These are phyloP conservation scores for Heptascelio sp. DNA, from an alignment of 2,888 invertebrate species.

Conservation along the genomic window DNA sequence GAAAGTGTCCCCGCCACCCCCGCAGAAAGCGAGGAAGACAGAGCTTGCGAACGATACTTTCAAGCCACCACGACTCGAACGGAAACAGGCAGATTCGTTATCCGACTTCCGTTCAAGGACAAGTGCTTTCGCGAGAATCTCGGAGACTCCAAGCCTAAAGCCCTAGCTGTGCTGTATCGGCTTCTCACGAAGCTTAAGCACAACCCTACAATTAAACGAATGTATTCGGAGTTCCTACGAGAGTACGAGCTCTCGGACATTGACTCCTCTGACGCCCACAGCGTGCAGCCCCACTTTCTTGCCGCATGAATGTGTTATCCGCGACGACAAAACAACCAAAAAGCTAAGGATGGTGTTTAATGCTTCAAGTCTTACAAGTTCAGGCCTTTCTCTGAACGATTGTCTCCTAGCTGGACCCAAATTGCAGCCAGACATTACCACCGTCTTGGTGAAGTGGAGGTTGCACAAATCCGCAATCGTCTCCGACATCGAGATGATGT, in stretches of 20 bases:
- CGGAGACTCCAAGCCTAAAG: background rate
- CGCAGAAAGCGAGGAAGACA: background rate
- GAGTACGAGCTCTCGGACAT: background rate
- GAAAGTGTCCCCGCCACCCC: background rate
- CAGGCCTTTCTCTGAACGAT: conserved; percentile 2
- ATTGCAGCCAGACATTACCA: background rate
- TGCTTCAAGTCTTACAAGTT: background rate
- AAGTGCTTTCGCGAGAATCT: background rate
- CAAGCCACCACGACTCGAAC: background rate
- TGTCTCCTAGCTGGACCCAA: background rate
- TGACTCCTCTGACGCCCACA: background rate
- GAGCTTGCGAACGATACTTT: background rate
- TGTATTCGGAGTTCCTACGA: background rate
- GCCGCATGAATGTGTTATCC: conserved; percentile 4
- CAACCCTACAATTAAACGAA: background rate
- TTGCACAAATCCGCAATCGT: background rate
- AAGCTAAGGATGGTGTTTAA: conserved; percentile 1
- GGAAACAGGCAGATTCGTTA: background rate
- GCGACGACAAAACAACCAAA: background rate
- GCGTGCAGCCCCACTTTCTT: background rate
- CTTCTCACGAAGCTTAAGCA: background rate
- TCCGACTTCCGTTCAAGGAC: background rate
- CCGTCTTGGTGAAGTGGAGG: background rate
- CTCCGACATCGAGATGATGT: conserved; percentile 24
- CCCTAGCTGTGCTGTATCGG: background rate